phyloP scores from a whole-genome alignment of 2,113 vertebrate species.

The Antennarius striatus region DNA sequence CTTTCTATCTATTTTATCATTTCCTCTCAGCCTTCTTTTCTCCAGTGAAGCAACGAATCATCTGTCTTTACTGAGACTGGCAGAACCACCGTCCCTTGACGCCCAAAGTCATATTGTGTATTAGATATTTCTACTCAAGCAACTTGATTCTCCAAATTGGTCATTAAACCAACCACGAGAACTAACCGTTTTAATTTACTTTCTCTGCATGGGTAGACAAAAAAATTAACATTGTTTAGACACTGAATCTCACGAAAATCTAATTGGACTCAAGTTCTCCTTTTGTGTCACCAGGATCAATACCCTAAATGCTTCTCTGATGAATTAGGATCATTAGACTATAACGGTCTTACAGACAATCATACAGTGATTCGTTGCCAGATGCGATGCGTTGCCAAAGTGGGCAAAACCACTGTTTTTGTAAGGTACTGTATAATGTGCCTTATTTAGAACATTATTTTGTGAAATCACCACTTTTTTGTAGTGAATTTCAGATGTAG shows the following conservation, averaged over 20 bases:
- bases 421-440: no score
- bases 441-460: no score
- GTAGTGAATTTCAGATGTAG: no score
- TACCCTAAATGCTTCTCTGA: constrained; percentile 23
- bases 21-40: constrained; percentile 36
- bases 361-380: not conserved
- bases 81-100: constrained; percentile 36
- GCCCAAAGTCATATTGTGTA: constrained; percentile 54
- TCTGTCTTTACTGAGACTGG: constrained; percentile 53
- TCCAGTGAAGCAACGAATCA: constrained; percentile 54
- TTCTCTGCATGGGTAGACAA: constrained; percentile 39
- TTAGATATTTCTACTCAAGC: constrained; percentile 53
- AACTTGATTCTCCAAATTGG: constrained; percentile 69
- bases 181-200: constrained; percentile 59
- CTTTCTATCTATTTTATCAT: constrained; percentile 52
- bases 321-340: constrained; percentile 13
- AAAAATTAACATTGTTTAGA: constrained; percentile 30
- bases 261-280: constrained; percentile 33
- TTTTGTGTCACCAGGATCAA: constrained; percentile 39
- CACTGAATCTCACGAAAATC: constrained; percentile 31
- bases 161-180: constrained; percentile 51
- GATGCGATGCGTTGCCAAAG: no score
- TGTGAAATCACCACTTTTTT: no score
- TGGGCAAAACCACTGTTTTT: no score
- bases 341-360: constrained; percentile 1